phyloP scores from a whole-genome alignment of 2,888 invertebrate species.

The Falcaria lacertinaria region DNA sequence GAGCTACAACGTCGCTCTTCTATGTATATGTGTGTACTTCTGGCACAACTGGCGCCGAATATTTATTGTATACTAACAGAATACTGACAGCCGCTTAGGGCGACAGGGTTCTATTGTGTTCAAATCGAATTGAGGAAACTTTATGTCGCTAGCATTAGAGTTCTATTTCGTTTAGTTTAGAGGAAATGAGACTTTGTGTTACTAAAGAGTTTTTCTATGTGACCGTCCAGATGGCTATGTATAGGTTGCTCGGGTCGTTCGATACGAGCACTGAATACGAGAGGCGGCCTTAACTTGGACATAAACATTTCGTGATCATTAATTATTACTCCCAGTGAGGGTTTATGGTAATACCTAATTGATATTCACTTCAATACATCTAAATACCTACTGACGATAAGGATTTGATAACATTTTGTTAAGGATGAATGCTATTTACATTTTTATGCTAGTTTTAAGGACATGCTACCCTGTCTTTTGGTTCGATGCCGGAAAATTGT shows the following conservation, averaged over 20 bases:
- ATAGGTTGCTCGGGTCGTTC: slow-evolving; percentile 65
- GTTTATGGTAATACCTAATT: too few species aligned
- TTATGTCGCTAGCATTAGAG: slow-evolving; percentile 41
- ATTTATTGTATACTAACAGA: slow-evolving; percentile 80
- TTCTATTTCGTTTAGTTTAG: slow-evolving; percentile 29
- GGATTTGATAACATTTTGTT: too few species aligned
- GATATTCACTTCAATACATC: too few species aligned
- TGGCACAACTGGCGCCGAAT: slow-evolving; percentile 79
- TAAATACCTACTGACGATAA: slow-evolving; percentile 19
- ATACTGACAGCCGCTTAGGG: slow-evolving; percentile 66
- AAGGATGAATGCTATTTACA: too few species aligned
- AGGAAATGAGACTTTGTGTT: slow-evolving; percentile 40
- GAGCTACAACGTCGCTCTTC: slow-evolving; percentile 59
- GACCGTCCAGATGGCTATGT: slow-evolving; percentile 79
- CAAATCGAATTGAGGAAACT: slow-evolving; percentile 33
- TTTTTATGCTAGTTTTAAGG: too few species aligned
- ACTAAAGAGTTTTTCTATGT: slow-evolving; percentile 65
- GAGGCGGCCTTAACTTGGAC: slow-evolving; percentile 56
- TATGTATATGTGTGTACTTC: slow-evolving; percentile 76
- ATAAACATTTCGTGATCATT: slow-evolving; percentile 42
- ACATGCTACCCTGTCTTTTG: too few species aligned
- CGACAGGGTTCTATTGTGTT: slow-evolving; percentile 60
- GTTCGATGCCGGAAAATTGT: too few species aligned
- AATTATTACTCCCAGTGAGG: slow-evolving; percentile 56
- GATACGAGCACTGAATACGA: slow-evolving; percentile 54